Conservation (phyloP, 2,113 vertebrate genomes). For the Furnarius figulus region DNA sequence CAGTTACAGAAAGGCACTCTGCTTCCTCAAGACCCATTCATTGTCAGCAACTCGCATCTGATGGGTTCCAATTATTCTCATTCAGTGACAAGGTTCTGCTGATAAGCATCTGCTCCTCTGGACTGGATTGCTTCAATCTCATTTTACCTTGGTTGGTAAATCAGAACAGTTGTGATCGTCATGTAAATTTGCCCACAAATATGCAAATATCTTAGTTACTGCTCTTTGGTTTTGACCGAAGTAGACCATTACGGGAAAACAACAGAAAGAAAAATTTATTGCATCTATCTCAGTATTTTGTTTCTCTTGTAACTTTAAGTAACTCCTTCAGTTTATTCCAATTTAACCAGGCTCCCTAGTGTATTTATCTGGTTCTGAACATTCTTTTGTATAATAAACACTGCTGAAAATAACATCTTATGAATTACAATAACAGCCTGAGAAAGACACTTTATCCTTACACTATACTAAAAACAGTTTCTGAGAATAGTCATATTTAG, state of each 20-base stretch:
- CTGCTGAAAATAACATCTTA: conserved; percentile 69
- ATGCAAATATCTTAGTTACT: neutral
- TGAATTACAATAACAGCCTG: conserved; percentile 53
- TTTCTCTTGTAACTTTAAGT: conserved; percentile 44
- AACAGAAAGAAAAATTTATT: neutral
- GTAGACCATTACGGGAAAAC: neutral
- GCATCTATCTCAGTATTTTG: conserved; percentile 27
- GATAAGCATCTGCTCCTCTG: conserved; percentile 4
- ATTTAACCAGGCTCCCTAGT: conserved; percentile 54
- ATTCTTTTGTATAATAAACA: conserved; percentile 65
- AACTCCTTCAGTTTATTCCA: conserved; percentile 49
- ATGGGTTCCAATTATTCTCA: neutral
- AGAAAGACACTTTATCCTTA: conserved; percentile 40
- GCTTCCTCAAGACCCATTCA: neutral
- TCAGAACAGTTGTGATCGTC: neutral
- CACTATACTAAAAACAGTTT: neutral
- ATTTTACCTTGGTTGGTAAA: conserved; percentile 21
- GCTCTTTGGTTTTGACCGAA: neutral
- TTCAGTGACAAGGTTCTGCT: neutral
- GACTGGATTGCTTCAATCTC: neutral
- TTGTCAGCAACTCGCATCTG: neutral
- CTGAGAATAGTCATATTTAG: neutral
- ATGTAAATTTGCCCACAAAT: neutral
- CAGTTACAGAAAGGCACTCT: neutral
- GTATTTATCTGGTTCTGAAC: conserved; percentile 65